Conservation (phyloP, 2,113 vertebrate species). For the Brienomyrus longianalis region DNA sequence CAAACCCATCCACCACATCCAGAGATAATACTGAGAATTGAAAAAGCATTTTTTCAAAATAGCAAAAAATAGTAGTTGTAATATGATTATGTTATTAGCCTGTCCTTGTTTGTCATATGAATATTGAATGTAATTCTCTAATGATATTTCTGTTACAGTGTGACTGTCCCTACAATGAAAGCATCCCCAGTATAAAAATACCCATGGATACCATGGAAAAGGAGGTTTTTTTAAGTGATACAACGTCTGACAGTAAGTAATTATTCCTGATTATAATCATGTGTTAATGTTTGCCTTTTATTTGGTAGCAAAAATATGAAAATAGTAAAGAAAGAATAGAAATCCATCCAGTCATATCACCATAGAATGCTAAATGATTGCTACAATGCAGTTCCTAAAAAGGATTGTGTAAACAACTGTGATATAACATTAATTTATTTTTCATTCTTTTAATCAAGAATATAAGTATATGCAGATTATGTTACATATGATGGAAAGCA, state of each 20-base stretch:
- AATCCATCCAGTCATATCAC: background rate
- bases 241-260: conserved; percentile 95
- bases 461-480: background rate
- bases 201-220: conserved; percentile 99
- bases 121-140: background rate
- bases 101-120: background rate
- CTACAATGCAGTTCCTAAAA: background rate
- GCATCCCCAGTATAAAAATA: conserved; percentile 97
- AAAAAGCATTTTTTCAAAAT: background rate
- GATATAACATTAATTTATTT: background rate
- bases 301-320: background rate
- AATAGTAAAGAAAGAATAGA: background rate
- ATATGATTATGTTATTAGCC: background rate
- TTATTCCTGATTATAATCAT: background rate
- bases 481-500: background rate
- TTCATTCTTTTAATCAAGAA: background rate
- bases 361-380: background rate
- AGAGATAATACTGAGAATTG: background rate
- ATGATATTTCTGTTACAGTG: conserved; percentile 79
- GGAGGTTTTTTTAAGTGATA: conserved; percentile 94
- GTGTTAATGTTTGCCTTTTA: background rate
- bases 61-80: background rate
- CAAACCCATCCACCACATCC: background rate
- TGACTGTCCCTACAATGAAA: conserved; percentile 93
- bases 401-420: background rate